Conservation (phyloP, 2,113 vertebrate species). For the Ptychochromis oligacanthus region DNA sequence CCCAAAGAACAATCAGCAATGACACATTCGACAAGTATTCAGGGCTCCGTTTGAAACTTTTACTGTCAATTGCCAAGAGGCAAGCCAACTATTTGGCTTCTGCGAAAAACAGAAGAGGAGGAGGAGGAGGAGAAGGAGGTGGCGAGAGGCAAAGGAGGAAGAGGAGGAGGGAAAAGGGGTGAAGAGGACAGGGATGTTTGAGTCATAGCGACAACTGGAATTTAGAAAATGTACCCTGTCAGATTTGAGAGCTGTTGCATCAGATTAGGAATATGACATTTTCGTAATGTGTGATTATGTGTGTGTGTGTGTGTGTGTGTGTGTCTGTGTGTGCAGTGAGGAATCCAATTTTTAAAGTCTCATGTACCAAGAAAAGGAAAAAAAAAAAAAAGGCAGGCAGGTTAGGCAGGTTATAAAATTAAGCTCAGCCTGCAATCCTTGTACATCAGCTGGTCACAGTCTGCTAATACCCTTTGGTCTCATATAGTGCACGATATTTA, state of each 20-base stretch:
- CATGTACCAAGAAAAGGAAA: not conserved
- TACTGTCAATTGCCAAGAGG: conserved; percentile 27
- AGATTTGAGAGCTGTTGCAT: conserved; percentile 7
- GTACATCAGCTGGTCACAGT: not conserved
- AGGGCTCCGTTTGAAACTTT: conserved; percentile 19
- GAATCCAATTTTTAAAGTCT: not conserved
- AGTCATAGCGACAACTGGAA: conserved; percentile 35
- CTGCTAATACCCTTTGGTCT: not conserved
- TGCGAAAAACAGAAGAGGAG: not conserved
- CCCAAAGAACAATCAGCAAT: conserved; percentile 5
- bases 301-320: not conserved
- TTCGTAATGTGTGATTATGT: not conserved
- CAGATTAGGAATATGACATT: not conserved
- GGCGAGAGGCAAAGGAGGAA: not conserved
- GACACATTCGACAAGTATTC: conserved; percentile 34
- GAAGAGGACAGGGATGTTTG: conserved; percentile 16
- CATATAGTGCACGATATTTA: too few relatives aligned
- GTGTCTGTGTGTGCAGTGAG: not conserved
- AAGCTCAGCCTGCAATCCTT: fast-evolving
- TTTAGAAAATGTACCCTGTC: conserved; percentile 39
- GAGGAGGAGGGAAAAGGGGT: not conserved
- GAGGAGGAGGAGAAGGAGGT: too few relatives aligned
- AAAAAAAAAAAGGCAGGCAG: fast-evolving
- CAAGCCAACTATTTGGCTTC: conserved; percentile 36
- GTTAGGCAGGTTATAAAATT: not conserved